Conservation (phyloP, 1,140 invertebrate species). For the Drosophila lowei region DNA sequence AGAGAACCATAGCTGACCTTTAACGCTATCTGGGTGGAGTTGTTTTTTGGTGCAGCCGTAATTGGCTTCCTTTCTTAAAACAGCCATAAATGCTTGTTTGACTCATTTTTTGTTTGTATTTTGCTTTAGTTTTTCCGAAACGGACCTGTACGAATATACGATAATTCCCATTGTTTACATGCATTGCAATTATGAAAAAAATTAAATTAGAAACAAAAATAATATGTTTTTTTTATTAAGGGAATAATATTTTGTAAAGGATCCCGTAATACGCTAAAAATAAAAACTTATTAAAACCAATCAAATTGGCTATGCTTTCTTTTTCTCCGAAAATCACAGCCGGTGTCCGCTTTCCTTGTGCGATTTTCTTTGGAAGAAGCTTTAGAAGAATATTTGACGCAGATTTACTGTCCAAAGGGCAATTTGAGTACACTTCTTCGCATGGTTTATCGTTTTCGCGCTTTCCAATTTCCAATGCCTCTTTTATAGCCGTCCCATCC, state of each 20-base stretch:
- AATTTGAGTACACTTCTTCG: constrained; percentile 85
- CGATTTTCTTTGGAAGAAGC: constrained; percentile 84
- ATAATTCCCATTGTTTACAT: too few relatives aligned
- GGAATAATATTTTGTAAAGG: constrained; percentile 27
- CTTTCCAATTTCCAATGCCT: constrained; percentile 88
- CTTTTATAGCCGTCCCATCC: constrained; percentile 90
- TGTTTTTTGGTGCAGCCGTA: too few relatives aligned
- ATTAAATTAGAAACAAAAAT: constrained; percentile 40
- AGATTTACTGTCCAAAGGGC: constrained; percentile 87
- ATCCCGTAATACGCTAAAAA: neutral
- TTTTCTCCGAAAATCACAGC: constrained; percentile 19
- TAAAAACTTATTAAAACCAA: neutral
- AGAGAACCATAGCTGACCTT: too few relatives aligned
- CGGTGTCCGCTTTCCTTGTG: constrained; percentile 34
- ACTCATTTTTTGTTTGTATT: too few relatives aligned
- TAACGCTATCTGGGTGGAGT: too few relatives aligned
- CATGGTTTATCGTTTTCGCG: constrained; percentile 85
- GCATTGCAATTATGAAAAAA: neutral
- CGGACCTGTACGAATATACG: too few relatives aligned
- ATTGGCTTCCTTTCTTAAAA: too few relatives aligned
- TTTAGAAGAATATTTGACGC: constrained; percentile 86
- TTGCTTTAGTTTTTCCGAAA: too few relatives aligned
- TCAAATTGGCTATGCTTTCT: constrained; percentile 14
- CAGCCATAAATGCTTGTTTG: too few relatives aligned
- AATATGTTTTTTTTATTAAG: constrained; percentile 32